phyloP scores from a whole-genome alignment of 1,140 invertebrate genomes.

The Polypedilum pembai region DNA sequence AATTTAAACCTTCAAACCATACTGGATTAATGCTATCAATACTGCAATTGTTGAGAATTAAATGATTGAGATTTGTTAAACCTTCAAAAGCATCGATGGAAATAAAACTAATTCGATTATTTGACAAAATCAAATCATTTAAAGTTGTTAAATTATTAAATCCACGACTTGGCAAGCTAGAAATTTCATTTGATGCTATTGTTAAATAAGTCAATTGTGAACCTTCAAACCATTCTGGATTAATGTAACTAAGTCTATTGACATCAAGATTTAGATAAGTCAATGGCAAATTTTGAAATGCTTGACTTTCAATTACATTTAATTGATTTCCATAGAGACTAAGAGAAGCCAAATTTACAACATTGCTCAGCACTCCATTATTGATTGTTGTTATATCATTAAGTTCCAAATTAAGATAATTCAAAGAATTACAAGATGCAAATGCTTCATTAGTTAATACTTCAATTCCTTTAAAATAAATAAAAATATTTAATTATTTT shows the following conservation, averaged over 20 bases:
- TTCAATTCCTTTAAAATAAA: neutral
- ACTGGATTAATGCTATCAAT: neutral
- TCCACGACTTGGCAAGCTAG: neutral
- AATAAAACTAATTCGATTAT: neutral
- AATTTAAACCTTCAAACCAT: neutral
- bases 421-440: neutral
- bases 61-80: neutral
- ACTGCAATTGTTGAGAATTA: neutral
- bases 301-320: neutral
- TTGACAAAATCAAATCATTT: neutral
- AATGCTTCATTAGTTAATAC: neutral
- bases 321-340: neutral
- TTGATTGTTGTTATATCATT: too few relatives aligned
- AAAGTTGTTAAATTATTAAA: neutral
- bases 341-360: neutral
- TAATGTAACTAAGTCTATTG: neutral
- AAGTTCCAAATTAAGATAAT: neutral
- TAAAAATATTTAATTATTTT: too few relatives aligned
- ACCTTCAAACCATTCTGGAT: neutral
- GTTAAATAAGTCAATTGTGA: neutral
- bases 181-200: neutral
- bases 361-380: neutral
- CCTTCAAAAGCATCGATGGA: neutral
- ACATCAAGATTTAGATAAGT: neutral
- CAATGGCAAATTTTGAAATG: neutral